Base-by-base conservation (phyloP, 2,113 vertebrate genomes). In the Holacanthus passer region DNA sequence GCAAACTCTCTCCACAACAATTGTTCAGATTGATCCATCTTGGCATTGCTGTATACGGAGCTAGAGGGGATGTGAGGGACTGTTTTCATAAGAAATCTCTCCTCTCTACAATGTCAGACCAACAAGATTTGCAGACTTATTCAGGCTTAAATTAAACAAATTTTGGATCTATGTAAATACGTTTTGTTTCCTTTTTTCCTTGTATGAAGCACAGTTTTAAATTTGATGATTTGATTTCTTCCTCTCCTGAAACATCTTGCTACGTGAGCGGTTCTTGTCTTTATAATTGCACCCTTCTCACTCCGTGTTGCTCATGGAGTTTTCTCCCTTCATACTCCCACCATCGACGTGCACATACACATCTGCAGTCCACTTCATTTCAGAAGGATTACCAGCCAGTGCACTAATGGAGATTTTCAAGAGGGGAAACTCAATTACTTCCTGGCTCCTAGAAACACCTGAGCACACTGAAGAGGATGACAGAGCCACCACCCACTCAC, bases 401-500 rank as follows among this genome's bases (percentile, higher is more conserved):
- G 81, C 10, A 77, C 81, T 71, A 76, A 64, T 87, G 79, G 89
- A 82, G 79, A 83, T 78, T 87, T 89, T 91, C 67, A 53, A 91
- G 68, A 84, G 69, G 75, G 81, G 78, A 90, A 88, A 94, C 89
- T 92, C 90, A 94, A 94, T 95, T 94, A 94, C 87, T 85, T 87
- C 66, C 74, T 73, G 82, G 72, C 88, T 92, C 78, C 85, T 83
- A 80, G 79, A 93, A 89, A 88, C 94, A 94, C 92, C 94, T 93
- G 90, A 92, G 91, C 82, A 90, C 89, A 80, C 64, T 84, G 68
- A 77, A 84, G 87, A 83, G 79, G 81, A 72, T 84, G 83, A 84
- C 73, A 71, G 80, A 76, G 29, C 65, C 12, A 8, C 87, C 87
- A 83, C 83, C 84, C 87, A 88, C 89, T 70, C 68, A 48, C 41